Evolutionary conservation across 2,888 invertebrate species (phyloP), one percentile per base, ranked within the genome.

Genomic region (Leptodirus hochenwartii): DNA sequence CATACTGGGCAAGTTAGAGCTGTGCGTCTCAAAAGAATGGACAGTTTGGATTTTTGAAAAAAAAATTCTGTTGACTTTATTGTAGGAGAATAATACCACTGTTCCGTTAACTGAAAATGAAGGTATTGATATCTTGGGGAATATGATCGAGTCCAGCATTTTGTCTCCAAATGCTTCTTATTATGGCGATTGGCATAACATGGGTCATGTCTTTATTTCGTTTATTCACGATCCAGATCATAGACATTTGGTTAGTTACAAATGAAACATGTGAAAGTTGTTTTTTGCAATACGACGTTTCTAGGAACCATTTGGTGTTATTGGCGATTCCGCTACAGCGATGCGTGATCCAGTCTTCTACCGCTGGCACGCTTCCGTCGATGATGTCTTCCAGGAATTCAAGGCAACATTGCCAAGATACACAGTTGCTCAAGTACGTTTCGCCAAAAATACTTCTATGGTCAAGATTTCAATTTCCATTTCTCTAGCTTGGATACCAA

Each of bases 261-360:
- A 22, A 23, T 29, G 13, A 5, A 15, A 8, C 11, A 11, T 10
- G 10, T 11, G 15, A 27, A 5, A 14, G 12, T 32, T n/a, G 16
- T 23, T 24, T 23, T 13, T 4, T 14, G 13, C 9, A 9, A 24
- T 26, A 11, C 10, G n/a, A n/a, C n/a, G n/a, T 2, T 3, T 30
- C 3, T 16, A 32, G 33, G 33, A 85, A 55, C 66, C 68, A 27
- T 77, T 77, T 43, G 73, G 77, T 22, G 75, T 81, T 15, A 84
- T 85, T 68, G 82, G 81, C 0, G 84, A 84, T 46, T 69, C 78
- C 0, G 68, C 80, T 0, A 82, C 82, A 0, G 79, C 84, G 1
- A 84, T 85, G 82, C 62, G 85, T 2, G 87, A 87, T 54, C 84
- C 85, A 0, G 56, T 77, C 11, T 85, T 85, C 61, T 85, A 84